These are phyloP conservation scores for Aleiodes leptofemur DNA, from an alignment of 2,888 invertebrate genomes.

Conservation along the genomic window DNA sequence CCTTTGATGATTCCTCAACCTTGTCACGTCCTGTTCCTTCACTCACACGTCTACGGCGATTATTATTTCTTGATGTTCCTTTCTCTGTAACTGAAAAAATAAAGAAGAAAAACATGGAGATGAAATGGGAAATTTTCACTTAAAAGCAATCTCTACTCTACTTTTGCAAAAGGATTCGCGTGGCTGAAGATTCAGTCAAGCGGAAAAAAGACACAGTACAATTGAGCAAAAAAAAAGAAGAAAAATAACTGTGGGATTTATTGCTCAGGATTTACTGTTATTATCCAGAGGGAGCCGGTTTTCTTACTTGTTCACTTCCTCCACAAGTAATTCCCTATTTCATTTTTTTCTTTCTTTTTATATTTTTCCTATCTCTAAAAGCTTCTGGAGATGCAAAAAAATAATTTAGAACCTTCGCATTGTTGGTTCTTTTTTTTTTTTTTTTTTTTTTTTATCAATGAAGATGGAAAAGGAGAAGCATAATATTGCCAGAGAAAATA, in stretches of 20 bases:
- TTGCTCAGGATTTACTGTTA: conserved; percentile 74
- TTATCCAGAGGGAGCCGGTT: conserved; percentile 63
- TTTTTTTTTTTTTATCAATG: background rate
- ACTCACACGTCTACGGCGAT: conserved; percentile 68
- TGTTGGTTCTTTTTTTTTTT: conserved; percentile 27
- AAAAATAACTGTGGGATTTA: conserved; percentile 68
- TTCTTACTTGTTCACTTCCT: conserved; percentile 48
- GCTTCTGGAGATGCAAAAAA: conserved; percentile 24
- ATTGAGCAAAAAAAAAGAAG: conserved; percentile 47
- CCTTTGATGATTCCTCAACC: conserved; percentile 66
- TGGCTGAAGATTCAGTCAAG: conserved; percentile 31
- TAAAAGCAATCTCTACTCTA: conserved; percentile 20
- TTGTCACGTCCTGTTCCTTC: conserved; percentile 67
- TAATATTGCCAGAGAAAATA: conserved; percentile 4
- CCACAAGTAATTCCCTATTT: conserved; percentile 39
- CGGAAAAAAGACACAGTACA: conserved; percentile 36
- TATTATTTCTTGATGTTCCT: conserved; percentile 65
- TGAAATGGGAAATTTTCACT: conserved; percentile 24
- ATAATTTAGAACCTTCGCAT: conserved; percentile 25
- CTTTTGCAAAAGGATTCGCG: conserved; percentile 26
- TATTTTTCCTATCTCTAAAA: conserved; percentile 27
- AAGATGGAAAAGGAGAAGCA: background rate
- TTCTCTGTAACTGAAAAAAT: conserved; percentile 68
- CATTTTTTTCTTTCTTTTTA: conserved; percentile 24
- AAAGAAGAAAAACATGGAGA: background rate